A percentile compares a stretch with the other conserved stretches of the same genome.
phyloP scores from a whole-genome alignment of 2,888 invertebrate genomes.

The Leptinotarsa peninsularis region DNA sequence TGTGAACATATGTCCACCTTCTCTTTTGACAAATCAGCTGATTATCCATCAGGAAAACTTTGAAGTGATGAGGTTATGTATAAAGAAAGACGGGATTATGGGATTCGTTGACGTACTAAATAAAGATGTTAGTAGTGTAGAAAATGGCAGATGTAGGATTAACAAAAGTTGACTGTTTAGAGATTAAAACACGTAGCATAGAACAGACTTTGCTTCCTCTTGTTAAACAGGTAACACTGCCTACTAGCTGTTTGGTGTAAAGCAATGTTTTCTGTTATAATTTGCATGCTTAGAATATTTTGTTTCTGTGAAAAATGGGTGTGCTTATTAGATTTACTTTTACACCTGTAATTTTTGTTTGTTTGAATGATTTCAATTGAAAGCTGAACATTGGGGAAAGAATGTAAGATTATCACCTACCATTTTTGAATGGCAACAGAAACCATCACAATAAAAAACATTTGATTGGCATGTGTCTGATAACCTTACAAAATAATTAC shows the following conservation, averaged over 20 bases:
- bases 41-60: conserved; percentile 45
- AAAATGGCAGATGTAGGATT: conserved; percentile 72
- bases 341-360: conserved; percentile 20
- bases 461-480: no score
- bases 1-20: not conserved
- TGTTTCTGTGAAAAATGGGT: conserved; percentile 48
- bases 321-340: conserved; percentile 42
- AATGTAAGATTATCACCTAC: no score
- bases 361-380: conserved; percentile 16
- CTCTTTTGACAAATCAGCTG: conserved; percentile 51
- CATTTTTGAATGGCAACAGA: no score
- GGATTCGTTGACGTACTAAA: conserved; percentile 40
- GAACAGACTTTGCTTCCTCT: conserved; percentile 94
- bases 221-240: conserved; percentile 87
- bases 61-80: conserved; percentile 52
- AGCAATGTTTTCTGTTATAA: conserved; percentile 35
- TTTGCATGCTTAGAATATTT: conserved; percentile 30
- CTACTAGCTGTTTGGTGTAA: conserved; percentile 24
- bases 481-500: no score
- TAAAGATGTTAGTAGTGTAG: conserved; percentile 62
- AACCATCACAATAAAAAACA: no score
- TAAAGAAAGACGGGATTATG: conserved; percentile 49
- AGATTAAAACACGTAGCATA: conserved; percentile 94
- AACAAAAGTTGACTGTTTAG: conserved; percentile 73
- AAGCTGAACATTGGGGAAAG: not conserved